phyloP scores from a whole-genome alignment of 2,888 invertebrate genomes.

The Carabus problematicus region DNA sequence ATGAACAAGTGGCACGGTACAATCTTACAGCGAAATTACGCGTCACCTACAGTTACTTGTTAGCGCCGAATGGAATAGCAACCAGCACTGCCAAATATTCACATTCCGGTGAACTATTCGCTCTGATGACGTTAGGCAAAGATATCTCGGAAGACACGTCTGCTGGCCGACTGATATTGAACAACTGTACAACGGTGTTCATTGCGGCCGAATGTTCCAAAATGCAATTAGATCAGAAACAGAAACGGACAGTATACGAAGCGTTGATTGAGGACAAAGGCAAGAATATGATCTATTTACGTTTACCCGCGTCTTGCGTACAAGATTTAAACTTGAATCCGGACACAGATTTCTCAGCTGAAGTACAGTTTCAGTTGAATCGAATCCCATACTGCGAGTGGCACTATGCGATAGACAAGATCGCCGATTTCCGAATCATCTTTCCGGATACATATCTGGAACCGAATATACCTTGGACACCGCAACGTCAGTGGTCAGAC shows the following conservation, averaged over 20 bases:
- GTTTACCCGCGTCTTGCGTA: slow-evolving; percentile 73
- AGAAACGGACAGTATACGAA: slow-evolving; percentile 70
- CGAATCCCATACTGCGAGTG: slow-evolving; percentile 83
- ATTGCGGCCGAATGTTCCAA: slow-evolving; percentile 54
- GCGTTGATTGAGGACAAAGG: slow-evolving; percentile 81
- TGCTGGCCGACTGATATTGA: slow-evolving; percentile 78
- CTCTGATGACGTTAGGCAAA: slow-evolving; percentile 72
- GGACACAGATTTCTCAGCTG: slow-evolving; percentile 70
- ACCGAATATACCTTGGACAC: slow-evolving; percentile 73
- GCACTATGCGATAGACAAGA: slow-evolving; percentile 81
- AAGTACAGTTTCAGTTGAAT: slow-evolving; percentile 83
- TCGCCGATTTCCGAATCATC: slow-evolving; percentile 73
- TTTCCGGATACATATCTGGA: slow-evolving; percentile 73
- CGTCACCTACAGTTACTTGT: slow-evolving; percentile 71
- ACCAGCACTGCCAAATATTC: slow-evolving; percentile 79
- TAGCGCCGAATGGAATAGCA: slow-evolving; percentile 72
- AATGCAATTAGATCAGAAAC: slow-evolving; percentile 29
- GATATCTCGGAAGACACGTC: slow-evolving; percentile 84
- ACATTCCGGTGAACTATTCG: slow-evolving; percentile 77
- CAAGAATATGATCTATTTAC: slow-evolving; percentile 77
- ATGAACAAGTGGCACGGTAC: slow-evolving; percentile 72
- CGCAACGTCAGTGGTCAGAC: slow-evolving; percentile 72
- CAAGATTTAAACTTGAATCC: slow-evolving; percentile 67
- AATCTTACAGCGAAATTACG: slow-evolving; percentile 71
- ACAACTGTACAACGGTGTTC: slow-evolving; percentile 76